Evolutionary conservation across 2,113 vertebrate species (phyloP).

Genomic region (Odocoileus hemionus): DNA sequence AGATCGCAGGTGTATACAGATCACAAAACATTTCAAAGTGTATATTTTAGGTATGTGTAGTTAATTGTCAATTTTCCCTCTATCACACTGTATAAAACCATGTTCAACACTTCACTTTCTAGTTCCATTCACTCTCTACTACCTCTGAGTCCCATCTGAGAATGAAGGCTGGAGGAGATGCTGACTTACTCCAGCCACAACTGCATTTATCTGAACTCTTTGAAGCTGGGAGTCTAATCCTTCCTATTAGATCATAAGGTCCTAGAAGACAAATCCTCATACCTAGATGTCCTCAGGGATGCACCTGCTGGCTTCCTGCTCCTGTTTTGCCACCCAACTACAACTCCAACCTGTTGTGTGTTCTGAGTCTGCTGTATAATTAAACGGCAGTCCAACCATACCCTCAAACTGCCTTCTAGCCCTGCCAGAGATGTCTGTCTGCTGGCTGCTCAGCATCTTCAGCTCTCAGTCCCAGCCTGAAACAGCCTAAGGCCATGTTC

Average conservation of each 20-base stretch:
- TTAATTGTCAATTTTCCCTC: neutral
- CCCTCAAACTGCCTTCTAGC: neutral
- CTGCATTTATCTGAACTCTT: neutral
- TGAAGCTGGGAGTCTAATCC: neutral
- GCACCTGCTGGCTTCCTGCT: neutral
- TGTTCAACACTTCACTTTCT: neutral
- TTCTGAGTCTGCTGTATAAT: neutral
- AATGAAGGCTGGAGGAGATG: neutral
- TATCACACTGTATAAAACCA: neutral
- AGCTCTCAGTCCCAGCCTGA: neutral
- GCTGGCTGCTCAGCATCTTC: neutral
- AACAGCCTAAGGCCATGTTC: neutral
- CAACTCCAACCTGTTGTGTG: neutral
- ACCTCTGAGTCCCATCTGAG: neutral
- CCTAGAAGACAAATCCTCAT: neutral
- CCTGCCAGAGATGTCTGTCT: neutral
- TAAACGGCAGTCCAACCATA: neutral
- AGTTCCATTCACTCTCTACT: neutral
- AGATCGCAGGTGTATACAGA: neutral
- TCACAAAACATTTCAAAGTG: neutral
- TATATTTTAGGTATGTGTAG: neutral
- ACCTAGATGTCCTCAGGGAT: neutral
- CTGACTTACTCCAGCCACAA: neutral
- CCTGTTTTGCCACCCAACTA: neutral
- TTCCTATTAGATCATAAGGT: neutral